These are phyloP conservation scores for Halcyon senegalensis DNA, from an alignment of 2,113 vertebrate species.

Conservation along the genomic window DNA sequence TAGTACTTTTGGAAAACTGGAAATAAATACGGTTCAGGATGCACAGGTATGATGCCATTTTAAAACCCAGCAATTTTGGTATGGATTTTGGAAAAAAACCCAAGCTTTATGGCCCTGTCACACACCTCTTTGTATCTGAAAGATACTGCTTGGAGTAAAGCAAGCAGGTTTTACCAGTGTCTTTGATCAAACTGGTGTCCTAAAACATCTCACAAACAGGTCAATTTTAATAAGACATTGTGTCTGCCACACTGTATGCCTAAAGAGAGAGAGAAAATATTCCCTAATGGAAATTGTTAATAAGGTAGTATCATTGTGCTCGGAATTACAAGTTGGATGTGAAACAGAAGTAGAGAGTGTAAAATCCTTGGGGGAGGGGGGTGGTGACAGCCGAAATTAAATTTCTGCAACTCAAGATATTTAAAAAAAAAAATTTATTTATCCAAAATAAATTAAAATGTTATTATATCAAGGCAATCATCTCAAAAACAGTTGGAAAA, in stretches of 20 bases:
- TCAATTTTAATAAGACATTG: background rate
- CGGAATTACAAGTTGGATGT: background rate
- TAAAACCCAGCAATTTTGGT: background rate
- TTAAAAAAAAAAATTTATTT: conserved; percentile 48
- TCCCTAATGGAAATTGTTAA: background rate
- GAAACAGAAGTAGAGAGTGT: background rate
- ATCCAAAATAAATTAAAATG: conserved; percentile 24
- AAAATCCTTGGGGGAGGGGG: background rate
- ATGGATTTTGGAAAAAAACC: background rate
- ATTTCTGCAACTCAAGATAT: background rate
- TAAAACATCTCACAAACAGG: background rate
- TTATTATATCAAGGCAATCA: conserved; percentile 48
- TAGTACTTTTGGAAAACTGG: background rate
- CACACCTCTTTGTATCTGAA: background rate
- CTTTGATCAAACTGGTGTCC: background rate
- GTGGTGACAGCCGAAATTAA: background rate
- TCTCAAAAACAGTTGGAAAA: conserved; percentile 31
- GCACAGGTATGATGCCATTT: background rate
- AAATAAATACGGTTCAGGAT: background rate
- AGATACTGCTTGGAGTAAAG: background rate
- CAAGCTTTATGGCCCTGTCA: background rate
- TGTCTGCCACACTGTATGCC: background rate
- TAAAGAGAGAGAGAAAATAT: background rate
- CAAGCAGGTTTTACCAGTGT: background rate
- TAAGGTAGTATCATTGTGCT: background rate